Evolutionary conservation across 1,140 invertebrate genomes (phyloP).

Genomic region (Rhizoglyphus robini): DNA sequence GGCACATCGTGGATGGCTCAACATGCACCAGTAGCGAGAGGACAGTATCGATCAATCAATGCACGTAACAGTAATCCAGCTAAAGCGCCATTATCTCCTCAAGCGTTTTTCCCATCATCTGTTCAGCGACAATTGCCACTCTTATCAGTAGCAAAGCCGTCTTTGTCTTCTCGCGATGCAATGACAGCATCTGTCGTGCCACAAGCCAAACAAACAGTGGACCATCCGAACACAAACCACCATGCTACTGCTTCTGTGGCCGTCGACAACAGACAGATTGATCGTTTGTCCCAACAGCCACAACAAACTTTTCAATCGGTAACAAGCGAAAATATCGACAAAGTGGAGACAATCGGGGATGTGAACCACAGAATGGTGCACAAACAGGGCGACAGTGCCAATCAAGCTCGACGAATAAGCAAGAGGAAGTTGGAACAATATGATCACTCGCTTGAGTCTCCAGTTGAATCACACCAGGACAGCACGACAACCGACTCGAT

Average conservation of each 20-base stretch:
- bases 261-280: not conserved
- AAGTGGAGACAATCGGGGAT: not conserved
- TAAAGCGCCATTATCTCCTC: slow-evolving; percentile 5
- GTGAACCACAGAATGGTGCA: not conserved
- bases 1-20: not conserved
- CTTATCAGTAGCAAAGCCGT: not conserved
- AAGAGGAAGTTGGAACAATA: not conserved
- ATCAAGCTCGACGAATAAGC: not conserved
- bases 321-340: not conserved
- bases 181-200: no score
- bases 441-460: not conserved
- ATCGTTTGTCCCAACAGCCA: not conserved
- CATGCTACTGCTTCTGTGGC: not conserved
- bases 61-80: not conserved
- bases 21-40: not conserved
- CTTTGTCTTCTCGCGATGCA: no score
- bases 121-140: not conserved
- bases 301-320: not conserved
- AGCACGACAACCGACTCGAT: no score
- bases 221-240: no score
- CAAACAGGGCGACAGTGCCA: not conserved
- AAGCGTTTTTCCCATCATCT: not conserved
- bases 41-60: slow-evolving; percentile 7
- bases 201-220: no score
- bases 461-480: no score